A percentile compares a stretch with the other conserved stretches of the same genome.
Conservation (phyloP, 2,888 invertebrate genomes). For the Bellardia pandia region DNA sequence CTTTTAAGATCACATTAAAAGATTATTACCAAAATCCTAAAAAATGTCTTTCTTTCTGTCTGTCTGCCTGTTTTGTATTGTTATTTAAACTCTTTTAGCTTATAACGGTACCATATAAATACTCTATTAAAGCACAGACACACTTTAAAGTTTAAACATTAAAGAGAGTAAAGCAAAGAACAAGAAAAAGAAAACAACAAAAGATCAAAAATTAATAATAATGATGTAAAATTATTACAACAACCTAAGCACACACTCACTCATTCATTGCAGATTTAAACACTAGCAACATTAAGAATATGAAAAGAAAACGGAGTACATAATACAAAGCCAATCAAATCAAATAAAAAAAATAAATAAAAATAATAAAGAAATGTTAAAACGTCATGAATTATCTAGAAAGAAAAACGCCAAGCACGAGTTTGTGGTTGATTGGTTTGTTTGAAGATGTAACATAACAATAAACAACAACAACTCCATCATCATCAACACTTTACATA, state of each 20-base stretch:
- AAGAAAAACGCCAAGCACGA: constrained; percentile 47
- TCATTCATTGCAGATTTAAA: neutral
- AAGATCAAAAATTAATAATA: constrained; percentile 19
- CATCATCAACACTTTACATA: constrained; percentile 38
- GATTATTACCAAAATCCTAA: neutral
- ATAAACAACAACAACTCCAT: neutral
- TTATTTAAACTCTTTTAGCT: constrained; percentile 8
- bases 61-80: neutral
- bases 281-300: neutral
- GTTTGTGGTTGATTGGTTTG: constrained; percentile 51
- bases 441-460: constrained; percentile 27
- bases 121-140: neutral
- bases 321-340: neutral
- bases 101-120: constrained; percentile 30
- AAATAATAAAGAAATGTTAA: constrained; percentile 13
- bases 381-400: constrained; percentile 36
- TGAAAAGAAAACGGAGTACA: constrained; percentile 32
- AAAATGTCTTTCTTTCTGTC: neutral
- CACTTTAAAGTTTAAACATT: neutral
- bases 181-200: neutral
- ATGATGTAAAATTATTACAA: constrained; percentile 14
- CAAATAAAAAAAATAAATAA: neutral
- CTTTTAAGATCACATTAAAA: neutral
- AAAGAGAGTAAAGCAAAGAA: neutral
- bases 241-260: neutral